Percentiles rank a stretch among this genome's conserved stretches.
Evolutionary conservation across 2,888 invertebrate genomes (phyloP).

Genomic region (Heliconius hortense): DNA sequence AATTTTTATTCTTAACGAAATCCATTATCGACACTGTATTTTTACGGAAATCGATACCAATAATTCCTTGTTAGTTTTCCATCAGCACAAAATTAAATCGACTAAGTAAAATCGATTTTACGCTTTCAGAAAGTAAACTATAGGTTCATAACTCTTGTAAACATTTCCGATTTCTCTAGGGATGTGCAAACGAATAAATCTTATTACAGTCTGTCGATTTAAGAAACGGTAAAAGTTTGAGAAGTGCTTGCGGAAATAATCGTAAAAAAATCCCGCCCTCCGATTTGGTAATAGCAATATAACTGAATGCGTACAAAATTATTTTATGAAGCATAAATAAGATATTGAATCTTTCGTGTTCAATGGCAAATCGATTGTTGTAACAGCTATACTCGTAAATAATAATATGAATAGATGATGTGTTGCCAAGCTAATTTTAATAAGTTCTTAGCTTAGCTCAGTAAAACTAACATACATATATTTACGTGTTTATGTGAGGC

Average conservation of each 20-base stretch:
- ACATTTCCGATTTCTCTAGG: conserved; percentile 52
- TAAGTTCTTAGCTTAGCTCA: neutral
- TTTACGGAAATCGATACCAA: conserved; percentile 23
- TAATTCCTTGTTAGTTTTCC: conserved; percentile 25
- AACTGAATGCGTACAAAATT: conserved; percentile 42
- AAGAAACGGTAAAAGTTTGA: conserved; percentile 56
- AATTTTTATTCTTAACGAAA: conserved; percentile 22
- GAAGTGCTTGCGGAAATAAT: conserved; percentile 51
- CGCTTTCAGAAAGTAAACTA: conserved; percentile 56
- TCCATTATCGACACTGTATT: conserved; percentile 11
- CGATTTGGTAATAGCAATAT: conserved; percentile 43
- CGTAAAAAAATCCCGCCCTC: conserved; percentile 44
- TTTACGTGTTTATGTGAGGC: neutral
- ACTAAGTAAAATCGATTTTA: conserved; percentile 52
- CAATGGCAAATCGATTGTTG: conserved; percentile 17
- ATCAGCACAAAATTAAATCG: conserved; percentile 54
- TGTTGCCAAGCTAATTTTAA: neutral
- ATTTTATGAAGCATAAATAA: conserved; percentile 40
- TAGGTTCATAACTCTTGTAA: conserved; percentile 53
- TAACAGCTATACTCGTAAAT: neutral
- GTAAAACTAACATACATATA: neutral
- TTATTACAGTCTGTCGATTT: conserved; percentile 55
- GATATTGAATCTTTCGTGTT: conserved; percentile 30
- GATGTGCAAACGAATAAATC: conserved; percentile 54
- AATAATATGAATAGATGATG: neutral